Conservation (phyloP, 2,888 invertebrate genomes). For the Augochlorella aurata region DNA sequence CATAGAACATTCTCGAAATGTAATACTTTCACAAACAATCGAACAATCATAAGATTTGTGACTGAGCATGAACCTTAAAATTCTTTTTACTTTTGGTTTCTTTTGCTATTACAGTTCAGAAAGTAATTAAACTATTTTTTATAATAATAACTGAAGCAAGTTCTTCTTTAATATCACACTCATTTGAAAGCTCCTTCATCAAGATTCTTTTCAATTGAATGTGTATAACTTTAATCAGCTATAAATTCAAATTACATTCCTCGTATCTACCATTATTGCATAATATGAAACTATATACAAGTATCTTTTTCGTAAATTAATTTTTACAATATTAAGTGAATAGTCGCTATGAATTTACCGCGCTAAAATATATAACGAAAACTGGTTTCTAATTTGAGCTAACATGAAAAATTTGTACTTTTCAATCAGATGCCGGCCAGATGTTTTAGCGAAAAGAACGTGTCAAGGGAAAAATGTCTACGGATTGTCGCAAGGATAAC, state of each 20-base stretch:
- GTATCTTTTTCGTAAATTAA: background rate
- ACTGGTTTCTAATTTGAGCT: background rate
- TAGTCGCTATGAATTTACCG: background rate
- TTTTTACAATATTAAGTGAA: background rate
- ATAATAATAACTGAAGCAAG: too few species aligned
- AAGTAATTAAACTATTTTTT: too few species aligned
- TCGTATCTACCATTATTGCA: too few species aligned
- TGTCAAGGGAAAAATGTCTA: background rate
- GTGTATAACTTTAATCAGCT: too few species aligned
- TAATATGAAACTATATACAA: background rate
- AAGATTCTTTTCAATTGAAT: background rate
- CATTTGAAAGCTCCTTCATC: background rate
- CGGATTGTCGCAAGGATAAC: background rate
- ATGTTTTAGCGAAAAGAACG: constrained; percentile 20
- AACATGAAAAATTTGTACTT: background rate
- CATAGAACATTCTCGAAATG: too few species aligned
- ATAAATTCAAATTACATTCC: too few species aligned
- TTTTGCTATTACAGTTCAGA: background rate
- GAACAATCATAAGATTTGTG: too few species aligned
- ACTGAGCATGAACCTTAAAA: too few species aligned
- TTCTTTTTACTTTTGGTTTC: background rate
- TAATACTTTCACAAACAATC: too few species aligned
- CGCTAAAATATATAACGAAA: too few species aligned
- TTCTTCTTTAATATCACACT: too few species aligned
- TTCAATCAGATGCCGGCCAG: constrained; percentile 7